Base-by-base conservation (phyloP, 2,113 vertebrate species). In the Equus przewalskii region DNA sequence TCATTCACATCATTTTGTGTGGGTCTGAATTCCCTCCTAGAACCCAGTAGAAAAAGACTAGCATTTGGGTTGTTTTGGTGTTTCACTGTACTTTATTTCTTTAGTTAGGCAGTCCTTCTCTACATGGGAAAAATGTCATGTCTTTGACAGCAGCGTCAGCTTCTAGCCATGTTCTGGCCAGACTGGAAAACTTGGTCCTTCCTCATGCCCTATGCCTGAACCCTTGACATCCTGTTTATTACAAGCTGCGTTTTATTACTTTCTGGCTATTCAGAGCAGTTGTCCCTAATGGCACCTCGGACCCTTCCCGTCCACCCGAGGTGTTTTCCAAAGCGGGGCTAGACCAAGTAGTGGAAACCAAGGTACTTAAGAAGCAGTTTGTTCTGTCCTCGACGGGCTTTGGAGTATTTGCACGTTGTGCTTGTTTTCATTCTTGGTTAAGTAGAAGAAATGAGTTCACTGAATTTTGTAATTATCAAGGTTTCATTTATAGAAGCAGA, bases 171-270 rank as follows among this genome's bases (percentile, higher is more conserved):
- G 33, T 94, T 93, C 92, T 91, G n/a, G 79, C 73, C 58, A 79
- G 46, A 91, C 69, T 96, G 65, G 69, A 87, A 96, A 94, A 26
- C 13, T 12, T 87, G 36, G 58, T 92, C 70, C 72, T 89, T 80
- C 95, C 51, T 96, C 21, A 3, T 94, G 85, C 97, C 90, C 56
- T 75, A 1, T 2, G 60, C 64, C 56, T 92, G 94, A 92, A 81
- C n/a, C 80, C 33, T 44, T 83, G 95, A 89, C 96, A 94, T 96
- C 95, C 89, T 81, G 58, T 93, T 98, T 97, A 69, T 79, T 30
- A 7, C 62, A 67, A 56, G 64, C 90, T 94, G 76, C 92, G 60
- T 84, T 88, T 93, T 84, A 88, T 78, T 72, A 65, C 90, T 96
- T 93, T 94, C 84, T 94, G 92, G 75, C 94, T 90, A 0, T 96